Percentiles rank a stretch among this genome's conserved stretches.
These are phyloP conservation scores for Meganola albula DNA, from an alignment of 2,888 invertebrate species.

Conservation along the genomic window DNA sequence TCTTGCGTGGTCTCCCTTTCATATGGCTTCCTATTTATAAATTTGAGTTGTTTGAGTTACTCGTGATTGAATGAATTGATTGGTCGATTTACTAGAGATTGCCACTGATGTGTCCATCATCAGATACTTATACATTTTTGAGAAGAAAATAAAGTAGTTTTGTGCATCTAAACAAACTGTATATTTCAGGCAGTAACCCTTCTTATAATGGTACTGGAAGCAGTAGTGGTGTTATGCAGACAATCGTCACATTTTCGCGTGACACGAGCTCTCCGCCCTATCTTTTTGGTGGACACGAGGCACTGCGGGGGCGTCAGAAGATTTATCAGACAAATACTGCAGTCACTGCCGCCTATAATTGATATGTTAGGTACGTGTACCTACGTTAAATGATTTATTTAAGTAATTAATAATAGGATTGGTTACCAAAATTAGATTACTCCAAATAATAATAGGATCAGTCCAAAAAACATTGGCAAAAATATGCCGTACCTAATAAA, in stretches of 20 bases:
- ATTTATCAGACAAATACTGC: constrained; percentile 88
- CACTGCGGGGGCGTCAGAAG: constrained; percentile 88
- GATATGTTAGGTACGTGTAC: constrained; percentile 90
- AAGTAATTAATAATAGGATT: too few species aligned
- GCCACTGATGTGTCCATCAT: too few species aligned
- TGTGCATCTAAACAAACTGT: neutral
- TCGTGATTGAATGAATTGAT: too few species aligned
- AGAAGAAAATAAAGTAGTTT: neutral
- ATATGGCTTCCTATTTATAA: too few species aligned
- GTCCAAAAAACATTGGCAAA: too few species aligned
- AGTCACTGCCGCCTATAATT: constrained; percentile 90
- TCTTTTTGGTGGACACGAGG: constrained; percentile 91
- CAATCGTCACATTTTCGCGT: constrained; percentile 92
- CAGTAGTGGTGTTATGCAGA: constrained; percentile 86
- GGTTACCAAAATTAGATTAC: too few species aligned
- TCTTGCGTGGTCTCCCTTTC: too few species aligned
- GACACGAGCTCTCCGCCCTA: constrained; percentile 91
- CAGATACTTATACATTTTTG: neutral
- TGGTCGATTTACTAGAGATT: too few species aligned
- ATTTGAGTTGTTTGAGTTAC: too few species aligned
- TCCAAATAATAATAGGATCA: too few species aligned
- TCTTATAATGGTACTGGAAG: constrained; percentile 89
- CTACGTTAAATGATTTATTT: too few species aligned
- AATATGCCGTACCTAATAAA: too few species aligned
- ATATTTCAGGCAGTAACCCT: constrained; percentile 82